phyloP scores from a whole-genome alignment of 2,888 invertebrate species.

The Lasioglossum villosulum region DNA sequence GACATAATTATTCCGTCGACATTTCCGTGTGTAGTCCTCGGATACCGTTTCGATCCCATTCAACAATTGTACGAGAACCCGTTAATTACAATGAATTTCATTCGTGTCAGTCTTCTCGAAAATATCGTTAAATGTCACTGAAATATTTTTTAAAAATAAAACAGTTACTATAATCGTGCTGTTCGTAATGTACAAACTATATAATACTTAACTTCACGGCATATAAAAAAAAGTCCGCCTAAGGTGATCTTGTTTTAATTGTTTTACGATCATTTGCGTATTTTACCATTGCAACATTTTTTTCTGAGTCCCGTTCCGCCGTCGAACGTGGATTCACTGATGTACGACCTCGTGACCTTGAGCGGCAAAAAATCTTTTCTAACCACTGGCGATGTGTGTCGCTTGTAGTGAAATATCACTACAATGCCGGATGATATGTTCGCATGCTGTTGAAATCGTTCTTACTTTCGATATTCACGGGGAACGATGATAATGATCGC shows the following conservation, averaged over 20 bases:
- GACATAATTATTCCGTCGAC: neutral
- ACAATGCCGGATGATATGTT: neutral
- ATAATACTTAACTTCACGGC: neutral
- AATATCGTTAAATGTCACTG: neutral
- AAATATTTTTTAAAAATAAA: neutral
- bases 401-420: neutral
- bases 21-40: neutral
- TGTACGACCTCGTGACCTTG: neutral
- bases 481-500: neutral
- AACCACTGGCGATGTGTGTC: neutral
- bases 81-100: neutral
- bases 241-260: neutral
- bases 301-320: neutral
- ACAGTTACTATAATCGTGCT: too few species aligned
- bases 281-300: neutral
- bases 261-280: neutral
- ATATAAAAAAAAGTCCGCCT: neutral
- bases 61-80: neutral
- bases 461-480: neutral
- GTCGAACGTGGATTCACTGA: neutral
- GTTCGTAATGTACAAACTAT: neutral
- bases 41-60: neutral
- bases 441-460: conserved; percentile 4
- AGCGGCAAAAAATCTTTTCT: neutral
- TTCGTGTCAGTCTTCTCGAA: neutral